These are phyloP conservation scores for Dasypus novemcinctus DNA, from an alignment of 2,113 vertebrate genomes.

Conservation along the genomic window DNA sequence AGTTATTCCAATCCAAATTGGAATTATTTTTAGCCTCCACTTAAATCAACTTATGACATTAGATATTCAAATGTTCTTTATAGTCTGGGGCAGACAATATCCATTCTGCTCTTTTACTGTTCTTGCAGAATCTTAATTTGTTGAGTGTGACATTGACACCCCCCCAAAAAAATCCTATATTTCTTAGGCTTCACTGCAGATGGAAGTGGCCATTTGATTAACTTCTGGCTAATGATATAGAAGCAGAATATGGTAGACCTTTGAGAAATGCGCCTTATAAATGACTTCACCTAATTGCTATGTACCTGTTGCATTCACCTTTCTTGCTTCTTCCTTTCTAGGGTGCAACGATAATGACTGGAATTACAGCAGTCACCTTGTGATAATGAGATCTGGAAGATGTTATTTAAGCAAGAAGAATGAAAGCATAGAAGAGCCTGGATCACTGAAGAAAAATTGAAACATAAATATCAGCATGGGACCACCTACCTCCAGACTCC, in stretches of 20 bases:
- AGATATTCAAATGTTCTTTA: neutral
- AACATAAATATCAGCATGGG: accelerated
- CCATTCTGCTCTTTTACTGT: neutral
- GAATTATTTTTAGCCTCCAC: neutral
- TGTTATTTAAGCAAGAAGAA: neutral
- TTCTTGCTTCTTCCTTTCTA: neutral
- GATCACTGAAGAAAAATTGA: neutral
- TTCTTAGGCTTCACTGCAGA: neutral
- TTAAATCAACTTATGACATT: neutral
- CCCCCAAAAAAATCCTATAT: neutral
- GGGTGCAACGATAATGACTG: neutral
- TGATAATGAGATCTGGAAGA: neutral
- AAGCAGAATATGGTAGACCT: neutral
- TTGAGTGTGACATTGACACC: neutral
- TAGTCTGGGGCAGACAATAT: neutral
- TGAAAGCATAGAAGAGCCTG: neutral
- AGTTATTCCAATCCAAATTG: neutral
- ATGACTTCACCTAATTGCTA: neutral
- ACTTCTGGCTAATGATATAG: neutral
- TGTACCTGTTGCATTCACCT: too few species aligned
- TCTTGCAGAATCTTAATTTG: neutral
- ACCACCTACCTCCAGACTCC: neutral
- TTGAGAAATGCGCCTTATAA: neutral
- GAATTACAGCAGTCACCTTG: neutral
- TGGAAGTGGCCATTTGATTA: neutral